Base-by-base conservation (phyloP, 1,140 invertebrate species). In the Temnothorax nylanderi region DNA sequence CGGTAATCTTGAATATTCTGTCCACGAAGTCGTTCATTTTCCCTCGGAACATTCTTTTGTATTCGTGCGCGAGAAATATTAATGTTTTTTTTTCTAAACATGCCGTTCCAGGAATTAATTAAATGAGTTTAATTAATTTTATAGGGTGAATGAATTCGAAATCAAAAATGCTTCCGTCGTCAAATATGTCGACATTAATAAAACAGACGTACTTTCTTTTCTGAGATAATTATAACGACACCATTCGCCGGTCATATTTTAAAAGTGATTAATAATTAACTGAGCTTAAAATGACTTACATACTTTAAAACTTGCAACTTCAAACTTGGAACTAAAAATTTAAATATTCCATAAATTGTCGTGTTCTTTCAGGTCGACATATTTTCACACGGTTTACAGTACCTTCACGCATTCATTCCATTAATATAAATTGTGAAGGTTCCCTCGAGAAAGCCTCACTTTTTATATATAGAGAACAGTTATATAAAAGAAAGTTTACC, bases 391-490 rank as follows among this genome's bases (percentile, higher is more conserved):
- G 49, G 32, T 75, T 84, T 65, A 37, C 62, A 58, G 77, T 65
- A 69, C 75, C 41, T 76, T 89, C 72, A 82, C 71, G 56, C 76
- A 75, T 87, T 90, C 47, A 86, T 76, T 85, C 41, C 71, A 86
- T 90, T 90, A 88, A 90, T 90, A 90, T 90, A 90, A 85, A 90
- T 90, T 81, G 69, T 71, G 18, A 86, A 80, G 34, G 51, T 44
- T 77, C 81, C 51, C 64, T 32, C 5, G 75, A 85, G 80, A 90
- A 85, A 90, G 58, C 54, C 71, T 64, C 32, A 67, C 75, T 80
- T 74, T 26, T 26, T 26, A 26, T 26, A 26, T 26, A 26, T 26
- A 26, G 26, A 47, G 34, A 62, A 32, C 56, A 85, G 67, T 32
- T 58, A 51, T 86, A 86, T 72, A 90, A 81, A 87, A 90, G 54